These are phyloP conservation scores for Phrynocephalus guinanensis DNA, from an alignment of 2,797 vertebrate species.

Conservation along the genomic window DNA sequence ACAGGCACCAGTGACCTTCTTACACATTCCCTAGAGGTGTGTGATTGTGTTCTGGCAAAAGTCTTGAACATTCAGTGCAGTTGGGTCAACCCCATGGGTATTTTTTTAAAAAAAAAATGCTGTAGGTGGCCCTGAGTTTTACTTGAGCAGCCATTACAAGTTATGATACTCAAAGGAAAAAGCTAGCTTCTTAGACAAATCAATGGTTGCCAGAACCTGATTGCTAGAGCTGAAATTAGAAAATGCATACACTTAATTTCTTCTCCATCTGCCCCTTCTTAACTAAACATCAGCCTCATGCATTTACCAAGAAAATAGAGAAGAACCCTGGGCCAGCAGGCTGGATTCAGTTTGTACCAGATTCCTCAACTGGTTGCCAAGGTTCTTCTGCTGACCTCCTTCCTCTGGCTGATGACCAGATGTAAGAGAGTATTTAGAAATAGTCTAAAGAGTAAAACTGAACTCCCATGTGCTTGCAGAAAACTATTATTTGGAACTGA, in stretches of 20 bases:
- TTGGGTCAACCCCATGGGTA: conserved; percentile 4
- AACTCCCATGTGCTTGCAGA: no score
- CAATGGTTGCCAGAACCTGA: neutral
- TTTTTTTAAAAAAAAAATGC: neutral
- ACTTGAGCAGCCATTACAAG: neutral
- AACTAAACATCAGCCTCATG: neutral
- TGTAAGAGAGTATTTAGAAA: no score
- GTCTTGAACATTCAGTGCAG: neutral
- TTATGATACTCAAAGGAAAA: neutral
- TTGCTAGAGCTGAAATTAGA: neutral
- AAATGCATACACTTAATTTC: neutral
- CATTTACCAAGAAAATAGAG: neutral
- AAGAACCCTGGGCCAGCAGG: neutral
- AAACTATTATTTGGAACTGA: no score
- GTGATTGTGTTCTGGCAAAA: neutral
- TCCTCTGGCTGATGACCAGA: no score
- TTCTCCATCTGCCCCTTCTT: neutral
- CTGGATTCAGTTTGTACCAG: no score
- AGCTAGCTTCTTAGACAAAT: neutral
- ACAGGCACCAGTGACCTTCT: conserved; percentile 1
- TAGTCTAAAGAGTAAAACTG: no score
- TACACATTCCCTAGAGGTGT: neutral
- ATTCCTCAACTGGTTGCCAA: no score
- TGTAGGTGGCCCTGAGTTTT: neutral
- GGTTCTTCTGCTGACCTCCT: no score